A percentile compares a stretch with the other conserved stretches of the same genome.
Conservation (phyloP, 1,140 invertebrate species). For the Lamellibrachia luymesi region DNA sequence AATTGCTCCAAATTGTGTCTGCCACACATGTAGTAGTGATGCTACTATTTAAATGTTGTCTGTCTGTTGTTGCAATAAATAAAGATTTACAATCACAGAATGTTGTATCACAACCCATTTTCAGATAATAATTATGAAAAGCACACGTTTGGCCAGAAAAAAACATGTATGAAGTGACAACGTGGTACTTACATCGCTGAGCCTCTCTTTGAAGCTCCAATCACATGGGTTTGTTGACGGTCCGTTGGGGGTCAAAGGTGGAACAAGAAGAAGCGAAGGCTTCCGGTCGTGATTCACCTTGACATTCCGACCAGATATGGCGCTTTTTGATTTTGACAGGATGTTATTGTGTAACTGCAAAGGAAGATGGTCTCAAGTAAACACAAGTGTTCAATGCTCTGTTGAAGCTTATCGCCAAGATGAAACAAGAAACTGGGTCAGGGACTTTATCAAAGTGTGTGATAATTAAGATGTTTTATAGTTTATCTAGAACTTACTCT, state of each 20-base stretch:
- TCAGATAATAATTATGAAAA: too few relatives aligned
- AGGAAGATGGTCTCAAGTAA: background rate
- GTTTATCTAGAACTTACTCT: too few relatives aligned
- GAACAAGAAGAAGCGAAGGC: background rate
- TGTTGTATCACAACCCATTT: too few relatives aligned
- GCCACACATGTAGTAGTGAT: too few relatives aligned
- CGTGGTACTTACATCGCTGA: background rate
- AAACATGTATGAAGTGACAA: background rate
- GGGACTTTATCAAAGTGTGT: too few relatives aligned
- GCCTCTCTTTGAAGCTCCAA: background rate
- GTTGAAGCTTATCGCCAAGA: background rate
- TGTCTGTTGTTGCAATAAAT: too few relatives aligned
- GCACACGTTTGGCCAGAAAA: background rate
- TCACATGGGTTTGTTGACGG: background rate
- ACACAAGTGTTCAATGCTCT: background rate
- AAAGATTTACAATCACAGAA: too few relatives aligned
- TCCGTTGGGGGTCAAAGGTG: background rate
- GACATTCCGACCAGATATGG: background rate
- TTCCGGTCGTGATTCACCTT: background rate
- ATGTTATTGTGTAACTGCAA: background rate
- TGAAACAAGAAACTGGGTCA: background rate
- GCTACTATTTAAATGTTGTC: too few relatives aligned
- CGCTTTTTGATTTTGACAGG: background rate
- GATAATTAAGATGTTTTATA: too few relatives aligned
- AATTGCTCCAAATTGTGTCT: too few relatives aligned